Evolutionary conservation across 1,140 invertebrate species (phyloP).

Genomic region (Cyphomyrmex costatus): DNA sequence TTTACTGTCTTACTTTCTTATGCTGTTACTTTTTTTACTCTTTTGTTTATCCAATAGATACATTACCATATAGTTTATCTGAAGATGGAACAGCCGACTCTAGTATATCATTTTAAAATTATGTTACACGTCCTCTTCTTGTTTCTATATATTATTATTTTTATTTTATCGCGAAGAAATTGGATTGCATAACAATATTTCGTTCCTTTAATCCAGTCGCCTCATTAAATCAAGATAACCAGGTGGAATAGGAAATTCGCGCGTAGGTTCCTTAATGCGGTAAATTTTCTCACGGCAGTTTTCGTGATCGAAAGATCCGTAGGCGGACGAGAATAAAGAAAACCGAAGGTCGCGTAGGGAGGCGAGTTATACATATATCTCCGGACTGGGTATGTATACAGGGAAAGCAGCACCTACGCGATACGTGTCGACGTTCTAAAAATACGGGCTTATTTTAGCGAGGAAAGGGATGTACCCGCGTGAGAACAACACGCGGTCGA

Average conservation of each 20-base stretch:
- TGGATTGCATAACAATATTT: not conserved
- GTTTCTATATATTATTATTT: not conserved
- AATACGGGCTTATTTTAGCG: constrained; percentile 71
- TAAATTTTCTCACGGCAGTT: constrained; percentile 30
- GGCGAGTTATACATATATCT: constrained; percentile 57
- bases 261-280: not conserved
- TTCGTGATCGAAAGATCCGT: constrained; percentile 6
- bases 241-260: not conserved
- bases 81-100: too few relatives aligned
- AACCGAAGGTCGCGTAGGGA: constrained; percentile 65
- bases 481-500: constrained; percentile 53
- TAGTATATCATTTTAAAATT: not conserved
- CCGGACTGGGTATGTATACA: constrained; percentile 39
- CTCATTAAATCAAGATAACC: not conserved
- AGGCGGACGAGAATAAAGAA: constrained; percentile 32
- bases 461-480: constrained; percentile 47
- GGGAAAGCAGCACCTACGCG: constrained; percentile 65
- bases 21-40: too few relatives aligned
- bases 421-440: constrained; percentile 68
- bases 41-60: too few relatives aligned
- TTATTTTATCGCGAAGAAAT: not conserved
- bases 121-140: not conserved
- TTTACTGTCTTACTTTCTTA: too few relatives aligned
- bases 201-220: not conserved
- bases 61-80: too few relatives aligned